Percentiles rank a stretch among this genome's conserved stretches.
Evolutionary conservation across 1,140 invertebrate species (phyloP).

Genomic region (Psilanteris sp.): DNA sequence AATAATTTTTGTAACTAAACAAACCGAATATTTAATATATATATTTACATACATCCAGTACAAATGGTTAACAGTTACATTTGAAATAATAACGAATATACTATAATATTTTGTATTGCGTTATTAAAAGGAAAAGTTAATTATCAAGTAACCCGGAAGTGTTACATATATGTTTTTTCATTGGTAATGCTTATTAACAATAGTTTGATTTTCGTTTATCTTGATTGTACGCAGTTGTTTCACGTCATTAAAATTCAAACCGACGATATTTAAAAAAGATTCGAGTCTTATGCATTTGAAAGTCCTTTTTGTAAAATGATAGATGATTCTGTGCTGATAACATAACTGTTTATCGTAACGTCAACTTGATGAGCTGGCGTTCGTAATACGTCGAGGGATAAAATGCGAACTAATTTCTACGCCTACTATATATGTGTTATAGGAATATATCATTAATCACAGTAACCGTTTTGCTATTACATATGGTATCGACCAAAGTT

Average conservation of each 20-base stretch:
- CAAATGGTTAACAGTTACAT: too few species aligned
- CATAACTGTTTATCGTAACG: constrained; percentile 18
- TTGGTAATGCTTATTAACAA: too few species aligned
- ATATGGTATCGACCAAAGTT: constrained; percentile 43
- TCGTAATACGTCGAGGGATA: constrained; percentile 17
- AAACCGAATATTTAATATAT: too few species aligned
- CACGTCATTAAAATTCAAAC: constrained; percentile 27
- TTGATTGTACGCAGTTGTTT: constrained; percentile 2
- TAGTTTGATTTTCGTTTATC: constrained; percentile 1
- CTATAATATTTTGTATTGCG: too few species aligned
- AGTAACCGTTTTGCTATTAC: constrained; percentile 49
- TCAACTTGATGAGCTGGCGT: constrained; percentile 24
- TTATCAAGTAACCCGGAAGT: too few species aligned
- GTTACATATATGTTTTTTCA: too few species aligned
- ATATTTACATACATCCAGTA: too few species aligned
- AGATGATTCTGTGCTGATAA: constrained; percentile 36
- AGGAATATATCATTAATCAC: constrained; percentile 47
- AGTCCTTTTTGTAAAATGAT: constrained; percentile 11
- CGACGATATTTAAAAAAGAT: constrained; percentile 4
- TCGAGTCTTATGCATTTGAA: constrained; percentile 6
- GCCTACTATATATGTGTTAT: constrained; percentile 14
- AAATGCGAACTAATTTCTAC: constrained; percentile 45
- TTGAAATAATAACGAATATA: too few species aligned
- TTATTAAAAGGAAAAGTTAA: too few species aligned
- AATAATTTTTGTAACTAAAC: too few species aligned